Evolutionary conservation across 2,113 vertebrate species (phyloP).

Genomic region (Aptenodytes forsteri): DNA sequence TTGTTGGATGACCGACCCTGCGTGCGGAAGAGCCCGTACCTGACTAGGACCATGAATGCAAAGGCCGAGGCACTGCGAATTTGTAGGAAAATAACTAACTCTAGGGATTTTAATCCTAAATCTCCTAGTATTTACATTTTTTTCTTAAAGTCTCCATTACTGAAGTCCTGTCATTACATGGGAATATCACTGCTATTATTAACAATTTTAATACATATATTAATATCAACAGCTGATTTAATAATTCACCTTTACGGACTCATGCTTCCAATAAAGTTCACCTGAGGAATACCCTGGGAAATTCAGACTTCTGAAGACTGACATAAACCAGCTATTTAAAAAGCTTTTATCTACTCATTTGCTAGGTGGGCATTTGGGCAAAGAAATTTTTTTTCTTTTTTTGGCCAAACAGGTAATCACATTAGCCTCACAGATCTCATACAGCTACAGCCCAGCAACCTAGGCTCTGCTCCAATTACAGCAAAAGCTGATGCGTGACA

Average conservation of each 20-base stretch:
- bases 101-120: not conserved
- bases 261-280: not conserved
- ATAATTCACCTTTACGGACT: not conserved
- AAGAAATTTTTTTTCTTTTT: not conserved
- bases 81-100: not conserved
- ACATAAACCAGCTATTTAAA: not conserved
- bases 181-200: not conserved
- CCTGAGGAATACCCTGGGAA: not conserved
- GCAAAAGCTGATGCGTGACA: conserved; percentile 34
- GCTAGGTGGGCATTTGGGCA: not conserved
- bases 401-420: not conserved
- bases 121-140: not conserved
- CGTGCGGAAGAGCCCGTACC: not conserved
- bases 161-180: not conserved
- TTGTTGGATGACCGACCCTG: rapidly evolving
- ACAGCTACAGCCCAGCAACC: not conserved
- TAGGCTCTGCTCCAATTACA: not conserved
- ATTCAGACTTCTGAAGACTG: not conserved
- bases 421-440: not conserved
- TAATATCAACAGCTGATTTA: not conserved
- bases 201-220: not conserved
- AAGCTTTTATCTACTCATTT: not conserved
- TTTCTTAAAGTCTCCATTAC: not conserved
- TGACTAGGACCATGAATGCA: not conserved
- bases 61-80: rapidly evolving